These are phyloP conservation scores for Orthosia gothica DNA, from an alignment of 2,888 invertebrate genomes.

Conservation along the genomic window DNA sequence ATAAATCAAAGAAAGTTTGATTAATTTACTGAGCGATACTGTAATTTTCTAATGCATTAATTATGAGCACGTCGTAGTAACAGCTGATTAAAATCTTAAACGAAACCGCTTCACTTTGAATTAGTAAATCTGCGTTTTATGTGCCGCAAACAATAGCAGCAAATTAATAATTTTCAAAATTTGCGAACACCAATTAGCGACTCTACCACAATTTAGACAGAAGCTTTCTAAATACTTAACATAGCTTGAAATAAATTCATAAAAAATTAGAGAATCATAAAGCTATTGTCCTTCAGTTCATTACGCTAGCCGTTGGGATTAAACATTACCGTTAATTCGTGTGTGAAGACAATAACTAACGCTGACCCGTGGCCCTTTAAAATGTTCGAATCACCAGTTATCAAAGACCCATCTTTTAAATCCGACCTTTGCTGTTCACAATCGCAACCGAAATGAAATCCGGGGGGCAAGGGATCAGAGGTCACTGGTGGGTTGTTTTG, in stretches of 20 bases:
- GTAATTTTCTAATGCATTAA: constrained; percentile 11
- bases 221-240: constrained; percentile 23
- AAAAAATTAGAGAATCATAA: constrained; percentile 68
- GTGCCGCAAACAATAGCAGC: constrained; percentile 20
- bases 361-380: constrained; percentile 75
- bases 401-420: constrained; percentile 37
- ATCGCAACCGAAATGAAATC: constrained; percentile 55
- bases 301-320: constrained; percentile 67
- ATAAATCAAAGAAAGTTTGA: constrained; percentile 8
- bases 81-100: constrained; percentile 26
- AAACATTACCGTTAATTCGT: constrained; percentile 73
- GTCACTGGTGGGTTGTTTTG: constrained; percentile 42
- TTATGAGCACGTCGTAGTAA: background rate
- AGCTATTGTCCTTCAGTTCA: constrained; percentile 68
- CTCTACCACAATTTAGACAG: background rate
- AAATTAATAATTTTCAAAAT: constrained; percentile 41
- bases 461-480: constrained; percentile 47
- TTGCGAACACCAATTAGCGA: constrained; percentile 22
- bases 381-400: constrained; percentile 66
- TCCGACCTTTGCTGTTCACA: constrained; percentile 13
- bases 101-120: background rate
- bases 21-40: background rate
- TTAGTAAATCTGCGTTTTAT: constrained; percentile 17
- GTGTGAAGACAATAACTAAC: constrained; percentile 75
- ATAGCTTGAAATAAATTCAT: constrained; percentile 52